Percentiles rank a stretch among this genome's conserved stretches.
phyloP scores from a whole-genome alignment of 1,140 invertebrate genomes.

The Drosophila obscura region DNA sequence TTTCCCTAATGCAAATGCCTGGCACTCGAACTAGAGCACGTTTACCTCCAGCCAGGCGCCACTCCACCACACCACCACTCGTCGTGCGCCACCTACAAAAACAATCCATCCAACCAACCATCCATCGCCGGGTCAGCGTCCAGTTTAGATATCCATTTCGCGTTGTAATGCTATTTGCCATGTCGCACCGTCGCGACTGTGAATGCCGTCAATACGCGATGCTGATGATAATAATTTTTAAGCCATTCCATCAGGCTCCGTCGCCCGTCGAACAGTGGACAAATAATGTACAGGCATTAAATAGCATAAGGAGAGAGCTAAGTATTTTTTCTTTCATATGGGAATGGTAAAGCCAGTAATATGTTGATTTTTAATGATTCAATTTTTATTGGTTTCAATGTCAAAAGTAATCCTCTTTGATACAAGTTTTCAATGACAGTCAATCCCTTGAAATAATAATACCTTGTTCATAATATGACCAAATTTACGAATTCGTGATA shows the following conservation, averaged over 20 bases:
- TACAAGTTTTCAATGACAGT: too few relatives aligned
- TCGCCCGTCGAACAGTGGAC: constrained; percentile 20
- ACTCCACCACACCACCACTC: not conserved
- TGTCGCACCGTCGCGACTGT: constrained; percentile 24
- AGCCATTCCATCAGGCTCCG: constrained; percentile 41
- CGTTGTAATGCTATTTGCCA: constrained; percentile 34
- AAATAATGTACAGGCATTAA: too few relatives aligned
- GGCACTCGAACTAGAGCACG: constrained; percentile 67
- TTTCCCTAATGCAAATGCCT: constrained; percentile 63
- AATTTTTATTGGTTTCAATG: too few relatives aligned
- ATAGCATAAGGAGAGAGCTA: too few relatives aligned
- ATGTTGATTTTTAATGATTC: too few relatives aligned
- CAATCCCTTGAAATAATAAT: too few relatives aligned
- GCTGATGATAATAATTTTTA: constrained; percentile 49
- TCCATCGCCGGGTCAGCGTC: constrained; percentile 8
- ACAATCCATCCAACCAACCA: constrained; percentile 17
- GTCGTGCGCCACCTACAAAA: constrained; percentile 7
- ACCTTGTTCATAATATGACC: too few relatives aligned
- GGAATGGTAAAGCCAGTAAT: too few relatives aligned
- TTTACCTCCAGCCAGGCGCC: constrained; percentile 37
- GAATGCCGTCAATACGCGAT: constrained; percentile 24
- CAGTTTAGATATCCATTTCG: constrained; percentile 51
- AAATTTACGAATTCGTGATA: too few relatives aligned
- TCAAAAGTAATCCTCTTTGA: too few relatives aligned
- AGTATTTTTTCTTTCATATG: too few relatives aligned